These are phyloP conservation scores for Lepisosteus osseus DNA, from an alignment of 2,113 vertebrate species.

Conservation along the genomic window DNA sequence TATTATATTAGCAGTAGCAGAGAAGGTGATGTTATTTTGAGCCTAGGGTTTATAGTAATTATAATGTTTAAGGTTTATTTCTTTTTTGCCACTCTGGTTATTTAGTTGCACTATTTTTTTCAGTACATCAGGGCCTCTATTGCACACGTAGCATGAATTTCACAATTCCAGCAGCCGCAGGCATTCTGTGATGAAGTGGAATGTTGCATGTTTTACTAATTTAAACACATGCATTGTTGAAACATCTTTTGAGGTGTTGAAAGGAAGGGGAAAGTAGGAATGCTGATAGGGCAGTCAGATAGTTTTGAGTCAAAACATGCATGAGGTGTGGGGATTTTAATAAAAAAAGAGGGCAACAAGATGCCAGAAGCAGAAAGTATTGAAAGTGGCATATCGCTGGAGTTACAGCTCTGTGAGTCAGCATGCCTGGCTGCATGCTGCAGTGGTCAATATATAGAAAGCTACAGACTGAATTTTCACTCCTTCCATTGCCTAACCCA, in stretches of 20 bases:
- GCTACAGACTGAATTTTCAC: not conserved
- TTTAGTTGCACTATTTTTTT: too few relatives aligned
- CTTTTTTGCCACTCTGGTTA: too few relatives aligned
- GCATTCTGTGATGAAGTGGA: not conserved
- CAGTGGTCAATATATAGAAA: slow-evolving; percentile 7
- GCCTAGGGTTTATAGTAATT: too few relatives aligned
- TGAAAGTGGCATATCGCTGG: not conserved
- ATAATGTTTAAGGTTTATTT: too few relatives aligned
- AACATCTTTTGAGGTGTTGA: not conserved
- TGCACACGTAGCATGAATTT: too few relatives aligned
- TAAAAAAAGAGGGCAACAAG: not conserved
- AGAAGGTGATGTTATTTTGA: too few relatives aligned
- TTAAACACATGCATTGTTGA: not conserved
- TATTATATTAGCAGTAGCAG: too few relatives aligned
- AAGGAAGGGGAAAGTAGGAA: not conserved
- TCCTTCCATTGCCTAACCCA: slow-evolving; percentile 1
- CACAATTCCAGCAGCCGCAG: not conserved
- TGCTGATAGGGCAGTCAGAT: too few relatives aligned
- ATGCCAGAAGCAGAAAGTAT: not conserved
- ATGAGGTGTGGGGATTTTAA: not conserved
- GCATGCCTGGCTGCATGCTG: not conserved
- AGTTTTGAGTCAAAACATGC: not conserved
- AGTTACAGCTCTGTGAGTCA: slow-evolving; percentile 14
- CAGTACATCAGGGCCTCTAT: too few relatives aligned
- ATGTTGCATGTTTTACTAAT: not conserved